Percentiles rank a stretch among this genome's conserved stretches.
phyloP scores from a whole-genome alignment of 2,888 invertebrate species.

The Heliconius erato region DNA sequence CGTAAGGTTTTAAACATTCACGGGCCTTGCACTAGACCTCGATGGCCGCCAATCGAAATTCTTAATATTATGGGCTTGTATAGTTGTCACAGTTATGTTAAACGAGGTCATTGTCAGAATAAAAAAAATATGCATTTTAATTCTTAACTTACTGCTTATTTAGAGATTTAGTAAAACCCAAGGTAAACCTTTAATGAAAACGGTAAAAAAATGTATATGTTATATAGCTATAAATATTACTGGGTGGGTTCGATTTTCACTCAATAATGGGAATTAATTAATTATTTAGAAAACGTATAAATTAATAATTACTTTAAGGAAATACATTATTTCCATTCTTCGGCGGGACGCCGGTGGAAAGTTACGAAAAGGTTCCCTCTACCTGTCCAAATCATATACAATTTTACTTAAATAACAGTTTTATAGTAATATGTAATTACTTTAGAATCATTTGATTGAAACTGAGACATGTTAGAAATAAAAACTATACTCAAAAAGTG shows the following conservation, averaged over 20 bases:
- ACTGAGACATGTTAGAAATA: background rate
- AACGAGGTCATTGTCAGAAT: conserved; percentile 24
- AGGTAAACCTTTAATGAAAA: background rate
- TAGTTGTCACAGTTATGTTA: background rate
- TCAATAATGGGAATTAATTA: too few species aligned
- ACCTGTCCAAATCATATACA: background rate
- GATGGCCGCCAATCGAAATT: conserved; percentile 22
- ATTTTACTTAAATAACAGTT: background rate
- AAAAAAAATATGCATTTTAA: background rate
- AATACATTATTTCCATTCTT: too few species aligned
- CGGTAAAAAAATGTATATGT: background rate
- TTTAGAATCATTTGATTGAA: background rate
- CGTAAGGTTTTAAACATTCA: background rate
- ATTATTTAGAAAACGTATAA: too few species aligned
- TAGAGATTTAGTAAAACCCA: background rate
- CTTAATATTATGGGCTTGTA: conserved; percentile 7
- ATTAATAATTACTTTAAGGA: too few species aligned
- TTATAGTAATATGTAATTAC: background rate
- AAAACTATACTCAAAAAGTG: background rate
- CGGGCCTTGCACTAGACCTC: conserved; percentile 23
- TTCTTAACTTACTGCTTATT: background rate
- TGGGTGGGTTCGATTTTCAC: too few species aligned
- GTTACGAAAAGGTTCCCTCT: background rate
- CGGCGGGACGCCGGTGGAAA: too few species aligned
- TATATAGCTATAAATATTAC: too few species aligned